Evolutionary conservation across 2,797 vertebrate species (phyloP).

Genomic region (Novumbra hubbsi): DNA sequence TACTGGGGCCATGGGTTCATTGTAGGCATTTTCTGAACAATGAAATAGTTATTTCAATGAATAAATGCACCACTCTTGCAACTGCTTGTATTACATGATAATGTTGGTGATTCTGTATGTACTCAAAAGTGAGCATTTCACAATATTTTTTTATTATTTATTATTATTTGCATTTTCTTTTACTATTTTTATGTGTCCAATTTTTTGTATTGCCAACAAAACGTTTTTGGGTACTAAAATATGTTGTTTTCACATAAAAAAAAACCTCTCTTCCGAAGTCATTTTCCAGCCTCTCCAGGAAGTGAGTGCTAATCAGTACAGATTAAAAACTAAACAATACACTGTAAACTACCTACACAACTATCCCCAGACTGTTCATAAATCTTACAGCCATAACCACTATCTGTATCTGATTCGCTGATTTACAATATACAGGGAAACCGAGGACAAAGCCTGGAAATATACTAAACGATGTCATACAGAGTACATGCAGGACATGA

Average conservation of each 20-base stretch:
- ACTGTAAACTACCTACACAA: conserved; percentile 36
- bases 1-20: conserved; percentile 6
- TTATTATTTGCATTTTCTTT: not conserved
- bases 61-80: not conserved
- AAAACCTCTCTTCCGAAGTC: conserved; percentile 4
- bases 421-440: conserved; percentile 32
- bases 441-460: conserved; percentile 53
- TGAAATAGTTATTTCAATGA: not conserved
- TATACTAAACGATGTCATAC: conserved; percentile 34
- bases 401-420: conserved; percentile 31
- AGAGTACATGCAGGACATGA: conserved; percentile 18
- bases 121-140: not conserved
- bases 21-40: not conserved
- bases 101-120: not conserved
- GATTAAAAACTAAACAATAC: conserved; percentile 30
- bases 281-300: conserved; percentile 25
- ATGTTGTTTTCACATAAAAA: not conserved
- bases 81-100: not conserved
- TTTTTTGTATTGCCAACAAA: not conserved
- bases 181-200: not conserved
- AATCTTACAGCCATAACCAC: conserved; percentile 34
- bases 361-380: conserved; percentile 29
- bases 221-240: not conserved
- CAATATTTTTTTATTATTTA: not conserved
- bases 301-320: conserved; percentile 32